Evolutionary conservation across 2,113 vertebrate genomes (phyloP), one percentile per base, ranked within the genome.

Genomic region (Echinops telfairi): DNA sequence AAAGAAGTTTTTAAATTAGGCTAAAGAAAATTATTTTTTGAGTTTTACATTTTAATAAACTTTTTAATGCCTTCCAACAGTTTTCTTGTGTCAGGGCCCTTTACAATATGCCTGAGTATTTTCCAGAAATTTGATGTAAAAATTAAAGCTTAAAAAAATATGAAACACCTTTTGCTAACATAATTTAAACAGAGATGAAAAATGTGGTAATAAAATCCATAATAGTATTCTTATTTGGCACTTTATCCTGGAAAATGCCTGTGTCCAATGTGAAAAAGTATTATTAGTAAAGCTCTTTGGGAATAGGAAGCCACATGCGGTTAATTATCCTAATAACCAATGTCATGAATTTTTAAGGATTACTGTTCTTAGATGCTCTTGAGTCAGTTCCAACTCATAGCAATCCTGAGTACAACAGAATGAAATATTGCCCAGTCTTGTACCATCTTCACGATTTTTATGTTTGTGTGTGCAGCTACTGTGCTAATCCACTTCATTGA

Each of bases 111-210:
- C 1, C 22, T 22, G 12, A 80, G 88, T 73, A 53, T 7, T 77
- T 94, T 93, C 20, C 58, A 95, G 76, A 87, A 79, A 3, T 29
- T n/a, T 81, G 84, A 89, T 6, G 7, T 86, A 12, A n/a, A 93
- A 86, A 78, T 17, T 4, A n/a, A 92, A 73, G 20, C 22, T 86
- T 91, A 20, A 88, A 88, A 88, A 60, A 86, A 88, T 86, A 40
- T 75, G 19, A 85, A 85, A 31, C 47, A 43, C 10, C 3, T 57
- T 83, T 40, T 79, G 38, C 87, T 36, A 62, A 93, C 62, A 78
- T 83, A 75, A 70, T 78, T n/a, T 73, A 68, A 93, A 80, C 4
- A 53, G 31, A 58, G 83, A 16, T 70, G 6, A 77, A 57, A 5
- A 90, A 86, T 36, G 4, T 83, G 15, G 23, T 20, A 79, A 70